Base-by-base conservation (phyloP, 2,113 vertebrate species). In the Fukomys damarensis region DNA sequence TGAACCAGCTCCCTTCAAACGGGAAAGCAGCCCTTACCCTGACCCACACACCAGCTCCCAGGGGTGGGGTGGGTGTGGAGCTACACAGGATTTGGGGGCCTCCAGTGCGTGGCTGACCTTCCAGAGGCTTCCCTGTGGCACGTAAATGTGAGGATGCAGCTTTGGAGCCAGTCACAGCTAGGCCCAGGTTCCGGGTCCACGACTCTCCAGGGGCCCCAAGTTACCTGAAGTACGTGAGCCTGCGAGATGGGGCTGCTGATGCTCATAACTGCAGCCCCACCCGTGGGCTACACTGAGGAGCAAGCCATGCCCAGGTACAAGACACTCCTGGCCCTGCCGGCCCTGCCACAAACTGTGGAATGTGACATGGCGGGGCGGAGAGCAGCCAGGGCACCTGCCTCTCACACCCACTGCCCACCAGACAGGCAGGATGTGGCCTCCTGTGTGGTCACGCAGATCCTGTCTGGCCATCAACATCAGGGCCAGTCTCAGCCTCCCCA, bases 321-420 rank as follows among this genome's bases (percentile, higher is more conserved):
- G 16, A 43, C 24, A 54, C 43, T 20, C 30, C 46, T 0, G 38
- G 2, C 22, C 54, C 35, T 24, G 22, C 13, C 30, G 61, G 41
- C n/a, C 74, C 61, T 38, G 35, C 28, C 30, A 12, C 68, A 3
- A 0, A 9, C 66, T 3, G 56, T 30, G 8, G 10, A 32, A 16
- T 6, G 76, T 14, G 2, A 9, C 19, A 4, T 0, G 30, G 54
- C 43, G 26, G 0, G 1, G 59, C 26, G 32, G 19, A 43, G 43
- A 8, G 10, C 4, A 2, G 2, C 1, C 17, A 46, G 72, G 8
- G 16, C 8, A 5, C 14, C 11, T 20, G 56, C 30, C 1, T 7
- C 83, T 95, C 46, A 17, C 77, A 63, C 12, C n/a, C 30, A 17
- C 52, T 22, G 17, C 43, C 85, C 3, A 26, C 74, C 16, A 0